Evolutionary conservation across 2,888 invertebrate species (phyloP).

Genomic region (Amphiduros pacificus): DNA sequence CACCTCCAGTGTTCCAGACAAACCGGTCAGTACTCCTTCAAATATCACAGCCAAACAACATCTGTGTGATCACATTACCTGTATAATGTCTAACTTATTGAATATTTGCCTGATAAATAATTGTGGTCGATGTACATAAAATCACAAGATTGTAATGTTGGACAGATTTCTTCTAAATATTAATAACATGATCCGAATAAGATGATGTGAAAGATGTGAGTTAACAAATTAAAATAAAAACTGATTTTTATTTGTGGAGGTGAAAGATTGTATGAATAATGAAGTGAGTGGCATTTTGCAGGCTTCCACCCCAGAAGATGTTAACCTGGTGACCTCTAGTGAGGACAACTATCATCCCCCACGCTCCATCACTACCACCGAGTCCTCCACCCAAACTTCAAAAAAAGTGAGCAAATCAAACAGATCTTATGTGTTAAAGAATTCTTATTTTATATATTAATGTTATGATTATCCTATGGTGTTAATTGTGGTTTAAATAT

Average conservation of each 20-base stretch:
- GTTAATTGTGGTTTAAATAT: neutral
- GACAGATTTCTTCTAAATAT: neutral
- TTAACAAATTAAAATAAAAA: no score
- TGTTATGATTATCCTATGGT: neutral
- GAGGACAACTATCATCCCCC: slow-evolving; percentile 48
- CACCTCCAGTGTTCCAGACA: slow-evolving; percentile 10
- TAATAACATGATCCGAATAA: no score
- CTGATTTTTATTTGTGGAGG: no score
- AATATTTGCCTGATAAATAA: no score
- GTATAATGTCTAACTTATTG: no score
- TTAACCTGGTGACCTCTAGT: slow-evolving; percentile 58
- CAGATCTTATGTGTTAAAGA: neutral
- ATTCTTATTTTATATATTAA: neutral
- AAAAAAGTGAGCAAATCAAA: slow-evolving; percentile 32
- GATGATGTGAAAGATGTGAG: no score
- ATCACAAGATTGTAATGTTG: no score
- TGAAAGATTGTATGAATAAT: no score
- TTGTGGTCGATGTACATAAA: no score
- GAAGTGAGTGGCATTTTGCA: no score
- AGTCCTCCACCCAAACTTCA: slow-evolving; percentile 37
- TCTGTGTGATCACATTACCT: no score
- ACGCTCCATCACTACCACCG: slow-evolving; percentile 26
- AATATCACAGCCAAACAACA: no score
- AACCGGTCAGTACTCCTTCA: neutral
- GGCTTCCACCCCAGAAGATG: slow-evolving; percentile 55